Evolutionary conservation across 2,797 vertebrate genomes (phyloP).

Genomic region (Clarias fuscus): DNA sequence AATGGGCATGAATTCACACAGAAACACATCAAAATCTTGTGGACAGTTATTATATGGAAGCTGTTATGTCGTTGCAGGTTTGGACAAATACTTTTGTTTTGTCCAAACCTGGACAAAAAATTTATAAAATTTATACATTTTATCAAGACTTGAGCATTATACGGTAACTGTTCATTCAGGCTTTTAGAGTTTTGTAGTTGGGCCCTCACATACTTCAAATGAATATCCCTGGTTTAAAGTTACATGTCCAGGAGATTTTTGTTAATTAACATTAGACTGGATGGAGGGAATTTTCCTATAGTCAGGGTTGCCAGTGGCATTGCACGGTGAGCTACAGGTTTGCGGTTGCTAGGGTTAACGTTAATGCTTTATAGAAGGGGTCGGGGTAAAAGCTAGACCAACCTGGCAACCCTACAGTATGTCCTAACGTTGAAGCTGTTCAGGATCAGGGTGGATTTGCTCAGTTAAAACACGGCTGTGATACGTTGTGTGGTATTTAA

Average conservation of each 20-base stretch:
- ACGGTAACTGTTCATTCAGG: not conserved
- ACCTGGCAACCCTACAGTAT: conserved; percentile 27
- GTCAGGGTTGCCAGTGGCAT: not conserved
- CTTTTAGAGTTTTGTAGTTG: not conserved
- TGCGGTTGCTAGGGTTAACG: too few species aligned
- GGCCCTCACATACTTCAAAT: not conserved
- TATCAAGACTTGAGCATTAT: not conserved
- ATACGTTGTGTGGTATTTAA: not conserved
- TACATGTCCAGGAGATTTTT: not conserved
- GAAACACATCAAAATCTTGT: too few species aligned
- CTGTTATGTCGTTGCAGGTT: too few species aligned
- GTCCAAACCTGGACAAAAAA: too few species aligned
- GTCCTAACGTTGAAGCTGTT: not conserved
- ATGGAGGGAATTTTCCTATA: not conserved
- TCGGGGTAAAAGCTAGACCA: not conserved
- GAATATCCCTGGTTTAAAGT: not conserved
- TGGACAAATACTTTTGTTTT: too few species aligned
- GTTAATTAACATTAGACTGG: not conserved
- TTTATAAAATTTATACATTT: too few species aligned
- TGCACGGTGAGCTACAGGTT: not conserved
- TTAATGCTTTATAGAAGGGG: not conserved
- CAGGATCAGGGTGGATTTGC: not conserved
- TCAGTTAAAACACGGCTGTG: not conserved
- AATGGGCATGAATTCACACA: too few species aligned
- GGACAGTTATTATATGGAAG: too few species aligned